A percentile compares a stretch with the other conserved stretches of the same genome.
phyloP scores from a whole-genome alignment of 2,113 vertebrate species.

The Mustela nigripes region DNA sequence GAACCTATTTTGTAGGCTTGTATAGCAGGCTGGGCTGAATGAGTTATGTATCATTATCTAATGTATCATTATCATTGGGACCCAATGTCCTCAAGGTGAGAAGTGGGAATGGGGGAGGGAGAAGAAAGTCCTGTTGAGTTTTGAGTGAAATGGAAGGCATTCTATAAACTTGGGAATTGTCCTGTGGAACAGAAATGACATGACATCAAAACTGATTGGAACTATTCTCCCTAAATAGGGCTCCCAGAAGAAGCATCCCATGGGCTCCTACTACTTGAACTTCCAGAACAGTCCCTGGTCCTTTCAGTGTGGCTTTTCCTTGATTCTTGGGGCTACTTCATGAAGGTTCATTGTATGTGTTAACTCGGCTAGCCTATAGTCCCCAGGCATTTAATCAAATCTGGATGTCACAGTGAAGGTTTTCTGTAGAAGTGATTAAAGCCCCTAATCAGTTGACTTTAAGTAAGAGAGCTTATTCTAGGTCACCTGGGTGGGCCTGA shows the following conservation, averaged over 20 bases:
- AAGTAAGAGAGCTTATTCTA: background rate
- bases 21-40: background rate
- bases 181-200: background rate
- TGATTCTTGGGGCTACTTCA: background rate
- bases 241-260: background rate
- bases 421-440: background rate
- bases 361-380: fast-evolving
- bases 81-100: too few species aligned
- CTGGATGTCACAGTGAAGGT: background rate
- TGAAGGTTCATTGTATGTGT: background rate
- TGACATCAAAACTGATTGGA: background rate
- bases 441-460: slow-evolving; percentile 9
- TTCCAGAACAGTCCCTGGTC: background rate
- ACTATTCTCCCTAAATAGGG: background rate
- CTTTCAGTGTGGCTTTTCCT: background rate
- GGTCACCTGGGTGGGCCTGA: background rate
- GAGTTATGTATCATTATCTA: background rate
- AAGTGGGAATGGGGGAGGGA: too few species aligned
- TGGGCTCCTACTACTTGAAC: too few species aligned
- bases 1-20: background rate
- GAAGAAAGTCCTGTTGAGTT: background rate
- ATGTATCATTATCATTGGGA: background rate
- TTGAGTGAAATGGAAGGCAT: background rate
- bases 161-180: background rate
- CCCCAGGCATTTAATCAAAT: background rate